Base-by-base conservation (phyloP, 2,797 vertebrate genomes). In the Pitangus sulphuratus region DNA sequence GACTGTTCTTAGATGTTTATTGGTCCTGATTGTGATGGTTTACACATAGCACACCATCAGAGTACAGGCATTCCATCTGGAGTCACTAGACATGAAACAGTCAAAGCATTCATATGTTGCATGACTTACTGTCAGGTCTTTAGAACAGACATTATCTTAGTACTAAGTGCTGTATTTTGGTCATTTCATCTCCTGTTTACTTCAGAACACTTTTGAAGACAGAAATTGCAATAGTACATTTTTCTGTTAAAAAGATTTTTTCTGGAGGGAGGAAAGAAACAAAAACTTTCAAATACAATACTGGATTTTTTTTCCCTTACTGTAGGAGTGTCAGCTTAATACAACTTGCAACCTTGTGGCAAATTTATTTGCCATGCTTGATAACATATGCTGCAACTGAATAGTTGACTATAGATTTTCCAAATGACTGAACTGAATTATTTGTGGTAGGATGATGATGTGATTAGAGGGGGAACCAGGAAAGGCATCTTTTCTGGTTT, bases 1-100 rank as follows among this genome's bases (percentile, higher is more conserved):
- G 62, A 87, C 77, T 69, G 25, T 39, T 96, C 44, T 90, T 94
- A 84, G 54, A 76, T 86, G 77, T 81, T 37, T 76, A 62, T 61
- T 95, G 89, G 94, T 96, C 40, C 50, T 93, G 90, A 93, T 66
- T 93, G 61, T 87, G 78, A 83, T 94, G 84, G 96, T 93, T 97
- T 96, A 95, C 54, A 45, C 15, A 57, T 40, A 92, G 69, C 50
- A 76, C 64, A 87, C 40, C 50, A 80, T 47, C 20, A 1, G 80
- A 93, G 65, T 70, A 78, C 48, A 93, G 84, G 66, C 45, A 78
- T 53, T 79, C 84, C 95, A 97, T 97, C 94, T 97, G 95, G 93
- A 97, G 91, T 86, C 71, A 88, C 74, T 95, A 93, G 95, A 93
- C 22, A 56, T 93, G 90, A 97, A 97, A 84, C 28, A 84, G 87